Evolutionary conservation across 1,140 invertebrate genomes (phyloP), one percentile per base, ranked within the genome.

Genomic region (Hormaphis cornu): DNA sequence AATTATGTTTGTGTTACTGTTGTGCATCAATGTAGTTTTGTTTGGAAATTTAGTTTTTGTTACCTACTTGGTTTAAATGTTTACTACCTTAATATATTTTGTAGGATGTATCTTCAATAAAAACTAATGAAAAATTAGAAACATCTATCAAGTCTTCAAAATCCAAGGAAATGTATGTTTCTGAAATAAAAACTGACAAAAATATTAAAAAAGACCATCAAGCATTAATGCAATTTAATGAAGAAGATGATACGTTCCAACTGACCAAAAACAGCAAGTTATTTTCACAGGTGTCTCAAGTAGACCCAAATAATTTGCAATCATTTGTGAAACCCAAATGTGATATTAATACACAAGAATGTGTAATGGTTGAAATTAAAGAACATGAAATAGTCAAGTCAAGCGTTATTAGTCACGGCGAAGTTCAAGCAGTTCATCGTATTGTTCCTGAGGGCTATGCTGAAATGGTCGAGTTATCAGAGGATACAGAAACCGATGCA

Each of bases 201-300:
- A n/a, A 66, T 18, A 50, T 0, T 50, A 66, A 66, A 48, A 48
- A 22, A 24, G 26, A 50, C 6, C 18, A 22, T 16, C 14, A 30
- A 9, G 18, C 26, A 33, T 48, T 48, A 66, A 22, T 48, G 28
- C n/a, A 48, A 35, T 16, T 30, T 33, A 46, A 71, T 6, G 73
- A 74, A 35, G 77, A 80, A 20, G 76, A 78, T 30, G 79, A 82
- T 22, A 80, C 82, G 70, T 82, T 82, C 70, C 79, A 80, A 56
- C 76, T 88, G 35, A 80, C 86, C 12, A 83, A 87, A 75, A 85
- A 87, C 69, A 88, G 86, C 75, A 81, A 82, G 44, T 78, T 88
- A 3, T 88, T 88, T 74, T 86, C 85, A 1, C 83, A 87, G 78
- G 86, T 87, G 72, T 87, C 85, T 0, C 79, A 78, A 16, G 83